Base-by-base conservation (phyloP, 2,888 invertebrate genomes). In the Aromia moschata region DNA sequence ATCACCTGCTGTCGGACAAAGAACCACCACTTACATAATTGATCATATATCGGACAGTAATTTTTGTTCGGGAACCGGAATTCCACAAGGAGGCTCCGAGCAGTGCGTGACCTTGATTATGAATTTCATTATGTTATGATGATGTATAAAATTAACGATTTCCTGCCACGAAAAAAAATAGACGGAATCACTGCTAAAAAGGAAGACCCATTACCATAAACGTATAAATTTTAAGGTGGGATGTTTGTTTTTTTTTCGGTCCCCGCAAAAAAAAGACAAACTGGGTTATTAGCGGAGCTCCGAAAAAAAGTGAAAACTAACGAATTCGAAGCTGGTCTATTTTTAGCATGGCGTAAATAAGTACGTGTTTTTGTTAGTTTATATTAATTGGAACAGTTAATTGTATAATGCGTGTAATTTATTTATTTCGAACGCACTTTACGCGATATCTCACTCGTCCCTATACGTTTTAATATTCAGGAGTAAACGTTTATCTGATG, bases 1-100 rank as follows among this genome's bases (percentile, higher is more conserved):
- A 33, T 37, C n/a, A 31, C 43, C 18, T 14, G 44, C n/a, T 25
- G 44, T 41, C 15, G 51, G 51, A 64, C 64, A 64, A 58, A 64
- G 60, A 64, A 58, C 25, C 52, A 44, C 58, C 43, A 56, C 46
- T 58, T 45, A 31, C 11, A 53, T 55, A 56, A 61, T 55, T 52
- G 58, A 61, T 61, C 45, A 47, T 52, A 51, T 60, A 54, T 59
- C 43, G 46, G 55, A 58, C 57, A 38, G 36, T 55, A 44, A 25
- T 49, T 31, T 55, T 51, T 49, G 38, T 57, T 43, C 36, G 57
- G 54, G 53, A 63, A 64, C 63, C 58, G 60, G 60, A 64, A 60
- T 60, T 60, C 43, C 56, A 60, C 49, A 58, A 60, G 53, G 45
- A 58, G 58, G 58, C 49, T 60, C 18, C 47, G 55, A 58, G 58